phyloP scores from a whole-genome alignment of 2,888 invertebrate genomes.

The Spatulosminthurus flaviceps region DNA sequence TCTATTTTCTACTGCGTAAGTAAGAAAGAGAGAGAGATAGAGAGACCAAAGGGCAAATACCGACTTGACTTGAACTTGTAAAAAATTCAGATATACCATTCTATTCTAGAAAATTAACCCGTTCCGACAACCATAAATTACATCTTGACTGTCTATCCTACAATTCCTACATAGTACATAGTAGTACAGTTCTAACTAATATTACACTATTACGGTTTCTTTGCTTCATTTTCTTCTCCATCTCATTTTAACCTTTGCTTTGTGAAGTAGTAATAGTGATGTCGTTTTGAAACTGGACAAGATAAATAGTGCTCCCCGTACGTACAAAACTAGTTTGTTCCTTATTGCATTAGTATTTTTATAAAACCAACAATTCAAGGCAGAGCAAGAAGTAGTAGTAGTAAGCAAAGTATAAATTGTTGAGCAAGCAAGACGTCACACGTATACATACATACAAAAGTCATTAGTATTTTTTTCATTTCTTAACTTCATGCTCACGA shows the following conservation, averaged over 20 bases:
- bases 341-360: too few species aligned
- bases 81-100: constrained; percentile 12
- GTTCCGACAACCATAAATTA: constrained; percentile 46
- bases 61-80: constrained; percentile 27
- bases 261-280: too few species aligned
- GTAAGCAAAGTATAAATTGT: neutral
- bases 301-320: too few species aligned
- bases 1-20: neutral
- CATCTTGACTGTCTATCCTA: constrained; percentile 6
- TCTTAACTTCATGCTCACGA: neutral
- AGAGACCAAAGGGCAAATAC: constrained; percentile 27
- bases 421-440: neutral
- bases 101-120: constrained; percentile 9
- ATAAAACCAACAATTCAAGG: too few species aligned
- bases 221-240: neutral
- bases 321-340: too few species aligned
- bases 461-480: neutral
- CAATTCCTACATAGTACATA: neutral
- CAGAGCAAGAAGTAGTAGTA: too few species aligned
- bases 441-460: neutral
- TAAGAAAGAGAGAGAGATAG: neutral
- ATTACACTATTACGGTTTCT: neutral
- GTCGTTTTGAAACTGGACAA: too few species aligned
- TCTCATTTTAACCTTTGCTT: too few species aligned
- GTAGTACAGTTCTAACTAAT: too few species aligned